A percentile compares a stretch with the other conserved stretches of the same genome.
These are phyloP conservation scores for Caenorhabditis angaria DNA, from an alignment of 2,888 invertebrate genomes.

Conservation along the genomic window DNA sequence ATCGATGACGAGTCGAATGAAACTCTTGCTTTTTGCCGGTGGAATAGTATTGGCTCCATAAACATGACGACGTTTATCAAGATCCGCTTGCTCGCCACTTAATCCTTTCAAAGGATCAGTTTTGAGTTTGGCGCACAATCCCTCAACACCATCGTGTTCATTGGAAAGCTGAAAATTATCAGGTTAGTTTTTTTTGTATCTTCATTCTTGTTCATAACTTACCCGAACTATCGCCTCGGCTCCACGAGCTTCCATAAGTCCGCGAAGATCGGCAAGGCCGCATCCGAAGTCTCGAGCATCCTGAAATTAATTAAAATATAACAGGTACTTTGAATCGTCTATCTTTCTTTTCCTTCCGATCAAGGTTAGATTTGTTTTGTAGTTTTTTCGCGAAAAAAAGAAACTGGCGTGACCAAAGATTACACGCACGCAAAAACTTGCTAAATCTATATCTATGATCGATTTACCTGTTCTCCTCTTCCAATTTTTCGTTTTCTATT, in stretches of 20 bases:
- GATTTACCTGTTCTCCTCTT: not conserved
- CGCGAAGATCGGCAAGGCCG: conserved; percentile 92
- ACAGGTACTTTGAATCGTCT: not conserved
- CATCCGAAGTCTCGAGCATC: conserved; percentile 49
- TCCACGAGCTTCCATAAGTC: conserved; percentile 97
- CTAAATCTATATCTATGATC: conserved; percentile 5
- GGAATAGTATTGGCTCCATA: conserved; percentile 70
- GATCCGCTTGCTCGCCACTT: conserved; percentile 54
- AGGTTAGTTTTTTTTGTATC: conserved; percentile 11
- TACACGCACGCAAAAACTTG: conserved; percentile 3
- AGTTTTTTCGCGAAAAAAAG: not conserved
- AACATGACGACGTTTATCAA: conserved; percentile 54
- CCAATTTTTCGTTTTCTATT: not conserved
- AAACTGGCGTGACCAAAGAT: conserved; percentile 14
- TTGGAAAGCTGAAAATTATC: conserved; percentile 53
- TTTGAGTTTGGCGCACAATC: conserved; percentile 59
- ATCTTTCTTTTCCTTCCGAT: too few relatives aligned
- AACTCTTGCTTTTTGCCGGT: conserved; percentile 63
- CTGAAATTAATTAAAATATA: conserved; percentile 26
- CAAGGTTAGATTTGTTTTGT: conserved; percentile 4
- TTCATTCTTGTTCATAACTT: conserved; percentile 48
- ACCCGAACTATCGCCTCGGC: conserved; percentile 91
- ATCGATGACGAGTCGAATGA: conserved; percentile 60
- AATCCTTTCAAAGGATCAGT: conserved; percentile 65
- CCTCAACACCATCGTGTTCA: conserved; percentile 67